phyloP scores from a whole-genome alignment of 2,113 vertebrate genomes.

The Mesocricetus auratus region DNA sequence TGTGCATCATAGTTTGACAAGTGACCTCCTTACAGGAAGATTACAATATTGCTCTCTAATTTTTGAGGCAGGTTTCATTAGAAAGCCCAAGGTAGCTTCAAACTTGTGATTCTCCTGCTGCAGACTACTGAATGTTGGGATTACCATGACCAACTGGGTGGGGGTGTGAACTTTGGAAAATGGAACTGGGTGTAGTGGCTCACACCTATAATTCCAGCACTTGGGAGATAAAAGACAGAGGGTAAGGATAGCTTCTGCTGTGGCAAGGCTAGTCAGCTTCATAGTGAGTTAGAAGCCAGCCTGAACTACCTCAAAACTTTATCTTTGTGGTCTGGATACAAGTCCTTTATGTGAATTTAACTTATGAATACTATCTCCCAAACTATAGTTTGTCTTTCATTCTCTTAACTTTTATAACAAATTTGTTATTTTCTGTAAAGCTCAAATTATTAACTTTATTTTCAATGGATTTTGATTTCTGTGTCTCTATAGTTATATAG shows the following conservation, averaged over 20 bases:
- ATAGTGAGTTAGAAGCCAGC: background rate
- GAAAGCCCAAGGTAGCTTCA: background rate
- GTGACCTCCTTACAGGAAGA: background rate
- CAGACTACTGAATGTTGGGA: background rate
- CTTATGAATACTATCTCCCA: background rate
- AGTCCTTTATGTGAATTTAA: background rate
- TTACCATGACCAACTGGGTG: background rate
- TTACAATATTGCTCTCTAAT: background rate
- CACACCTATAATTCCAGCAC: background rate
- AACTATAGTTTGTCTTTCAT: conserved; percentile 17
- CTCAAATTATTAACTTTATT: background rate
- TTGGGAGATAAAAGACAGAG: too few species aligned
- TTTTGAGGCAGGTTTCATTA: background rate
- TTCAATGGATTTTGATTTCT: conserved; percentile 6
- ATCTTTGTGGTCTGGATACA: conserved; percentile 13
- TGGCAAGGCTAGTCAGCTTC: background rate
- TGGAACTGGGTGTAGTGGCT: background rate
- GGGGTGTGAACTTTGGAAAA: background rate
- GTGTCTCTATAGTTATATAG: background rate
- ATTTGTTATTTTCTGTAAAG: background rate
- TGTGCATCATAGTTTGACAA: background rate
- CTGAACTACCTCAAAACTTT: background rate
- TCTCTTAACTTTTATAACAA: conserved; percentile 27
- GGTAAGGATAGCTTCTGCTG: background rate
- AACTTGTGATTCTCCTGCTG: background rate